Evolutionary conservation across 2,113 vertebrate genomes (phyloP).

Genomic region (Delphinus delphis): DNA sequence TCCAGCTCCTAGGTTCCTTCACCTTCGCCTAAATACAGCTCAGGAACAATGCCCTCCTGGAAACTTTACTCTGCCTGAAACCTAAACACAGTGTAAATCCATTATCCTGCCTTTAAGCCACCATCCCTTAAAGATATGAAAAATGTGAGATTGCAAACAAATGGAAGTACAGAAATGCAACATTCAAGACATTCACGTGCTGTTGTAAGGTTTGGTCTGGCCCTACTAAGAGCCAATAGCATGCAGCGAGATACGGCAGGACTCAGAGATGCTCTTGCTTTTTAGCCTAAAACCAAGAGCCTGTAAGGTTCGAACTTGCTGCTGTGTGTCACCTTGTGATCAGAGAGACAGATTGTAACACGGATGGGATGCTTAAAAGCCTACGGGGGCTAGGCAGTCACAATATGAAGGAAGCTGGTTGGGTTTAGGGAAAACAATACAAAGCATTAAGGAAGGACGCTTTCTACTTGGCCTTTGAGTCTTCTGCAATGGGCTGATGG

Average conservation of each 20-base stretch:
- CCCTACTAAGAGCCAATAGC: fast-evolving
- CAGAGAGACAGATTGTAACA: neutral
- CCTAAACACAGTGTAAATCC: neutral
- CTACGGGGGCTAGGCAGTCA: neutral
- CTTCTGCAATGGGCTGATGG: fast-evolving
- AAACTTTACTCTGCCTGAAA: neutral
- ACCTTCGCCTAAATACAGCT: neutral
- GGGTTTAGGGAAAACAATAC: neutral
- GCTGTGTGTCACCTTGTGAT: neutral
- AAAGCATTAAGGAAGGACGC: neutral
- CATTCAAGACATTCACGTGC: neutral
- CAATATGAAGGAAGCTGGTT: neutral
- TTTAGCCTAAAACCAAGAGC: neutral
- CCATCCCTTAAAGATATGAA: neutral
- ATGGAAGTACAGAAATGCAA: neutral
- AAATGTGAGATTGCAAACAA: neutral
- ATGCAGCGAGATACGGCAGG: fast-evolving
- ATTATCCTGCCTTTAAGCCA: neutral
- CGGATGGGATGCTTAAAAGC: neutral
- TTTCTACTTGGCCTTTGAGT: neutral
- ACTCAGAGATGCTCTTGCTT: neutral
- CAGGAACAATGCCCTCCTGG: neutral
- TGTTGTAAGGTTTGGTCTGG: too few relatives aligned
- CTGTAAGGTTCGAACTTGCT: neutral
- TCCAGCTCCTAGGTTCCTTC: neutral